These are phyloP conservation scores for Mystacornis crossleyi DNA, from an alignment of 2,113 vertebrate species.

Conservation along the genomic window DNA sequence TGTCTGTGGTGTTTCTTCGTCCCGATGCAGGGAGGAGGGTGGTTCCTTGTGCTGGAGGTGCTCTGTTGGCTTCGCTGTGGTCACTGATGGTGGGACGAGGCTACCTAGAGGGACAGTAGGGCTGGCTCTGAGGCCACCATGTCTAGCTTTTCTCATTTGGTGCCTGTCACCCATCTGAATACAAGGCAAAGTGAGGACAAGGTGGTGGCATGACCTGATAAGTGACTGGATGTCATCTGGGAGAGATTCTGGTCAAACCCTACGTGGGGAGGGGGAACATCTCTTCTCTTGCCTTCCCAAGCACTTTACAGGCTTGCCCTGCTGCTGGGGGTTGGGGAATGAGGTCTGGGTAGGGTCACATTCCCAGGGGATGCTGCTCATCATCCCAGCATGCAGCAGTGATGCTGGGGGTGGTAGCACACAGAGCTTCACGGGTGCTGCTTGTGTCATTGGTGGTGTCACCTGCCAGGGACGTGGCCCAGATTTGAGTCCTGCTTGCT, in stretches of 20 bases:
- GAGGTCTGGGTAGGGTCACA: neutral
- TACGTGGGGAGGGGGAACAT: fast-evolving
- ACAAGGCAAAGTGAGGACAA: neutral
- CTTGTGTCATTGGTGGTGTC: neutral
- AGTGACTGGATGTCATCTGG: neutral
- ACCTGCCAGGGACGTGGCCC: neutral
- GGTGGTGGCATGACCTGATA: neutral
- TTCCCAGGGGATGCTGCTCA: neutral
- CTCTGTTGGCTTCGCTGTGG: neutral
- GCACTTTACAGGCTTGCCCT: neutral
- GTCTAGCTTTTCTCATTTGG: neutral
- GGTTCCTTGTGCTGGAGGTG: neutral
- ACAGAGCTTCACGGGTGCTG: neutral
- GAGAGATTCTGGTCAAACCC: neutral
- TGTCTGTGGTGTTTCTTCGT: neutral
- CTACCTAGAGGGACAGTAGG: fast-evolving
- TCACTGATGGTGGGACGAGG: neutral
- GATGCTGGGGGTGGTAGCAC: neutral
- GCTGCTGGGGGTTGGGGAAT: neutral
- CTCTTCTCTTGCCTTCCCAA: neutral
- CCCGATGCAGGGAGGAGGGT: neutral
- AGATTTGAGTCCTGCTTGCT: neutral
- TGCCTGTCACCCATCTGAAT: neutral
- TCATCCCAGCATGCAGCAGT: fast-evolving
- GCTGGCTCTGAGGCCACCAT: neutral